Evolutionary conservation across 2,113 vertebrate species (phyloP).

Genomic region (Shinisaurus crocodilurus): DNA sequence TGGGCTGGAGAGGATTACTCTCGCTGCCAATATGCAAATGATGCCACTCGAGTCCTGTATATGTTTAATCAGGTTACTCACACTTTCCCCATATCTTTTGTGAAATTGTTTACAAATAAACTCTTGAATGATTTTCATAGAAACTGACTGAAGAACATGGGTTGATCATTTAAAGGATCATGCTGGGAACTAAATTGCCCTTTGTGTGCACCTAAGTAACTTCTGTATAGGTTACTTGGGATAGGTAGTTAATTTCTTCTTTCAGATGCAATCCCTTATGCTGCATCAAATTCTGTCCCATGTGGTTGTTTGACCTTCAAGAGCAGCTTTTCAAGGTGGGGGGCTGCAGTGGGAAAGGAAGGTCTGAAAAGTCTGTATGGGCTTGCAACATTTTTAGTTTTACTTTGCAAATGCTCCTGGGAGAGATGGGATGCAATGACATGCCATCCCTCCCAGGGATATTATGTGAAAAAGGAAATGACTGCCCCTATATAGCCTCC

Average conservation of each 20-base stretch:
- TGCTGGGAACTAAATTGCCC: not conserved
- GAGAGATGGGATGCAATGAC: no score
- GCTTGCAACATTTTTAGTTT: not conserved
- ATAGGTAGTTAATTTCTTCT: not conserved
- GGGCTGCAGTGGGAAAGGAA: not conserved
- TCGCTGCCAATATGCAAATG: slow-evolving; percentile 94
- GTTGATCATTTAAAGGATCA: not conserved
- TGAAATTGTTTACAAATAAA: not conserved
- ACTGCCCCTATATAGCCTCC: no score
- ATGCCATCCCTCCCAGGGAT: no score
- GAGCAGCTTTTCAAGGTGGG: not conserved
- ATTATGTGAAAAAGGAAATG: no score
- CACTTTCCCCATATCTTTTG: not conserved
- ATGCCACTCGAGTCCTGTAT: slow-evolving; percentile 92
- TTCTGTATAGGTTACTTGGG: not conserved
- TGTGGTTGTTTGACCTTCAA: not conserved
- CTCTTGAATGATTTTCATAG: not conserved
- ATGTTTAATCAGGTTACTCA: slow-evolving; percentile 95
- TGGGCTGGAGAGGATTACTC: slow-evolving; percentile 96
- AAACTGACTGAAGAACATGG: not conserved
- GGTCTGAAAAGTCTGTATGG: not conserved
- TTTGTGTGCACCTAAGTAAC: not conserved
- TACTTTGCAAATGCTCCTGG: not conserved
- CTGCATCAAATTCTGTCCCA: not conserved
- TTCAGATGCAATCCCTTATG: not conserved